Percentiles rank a stretch among this genome's conserved stretches.
These are phyloP conservation scores for Netelia inedita DNA, from an alignment of 2,888 invertebrate species.

Conservation along the genomic window DNA sequence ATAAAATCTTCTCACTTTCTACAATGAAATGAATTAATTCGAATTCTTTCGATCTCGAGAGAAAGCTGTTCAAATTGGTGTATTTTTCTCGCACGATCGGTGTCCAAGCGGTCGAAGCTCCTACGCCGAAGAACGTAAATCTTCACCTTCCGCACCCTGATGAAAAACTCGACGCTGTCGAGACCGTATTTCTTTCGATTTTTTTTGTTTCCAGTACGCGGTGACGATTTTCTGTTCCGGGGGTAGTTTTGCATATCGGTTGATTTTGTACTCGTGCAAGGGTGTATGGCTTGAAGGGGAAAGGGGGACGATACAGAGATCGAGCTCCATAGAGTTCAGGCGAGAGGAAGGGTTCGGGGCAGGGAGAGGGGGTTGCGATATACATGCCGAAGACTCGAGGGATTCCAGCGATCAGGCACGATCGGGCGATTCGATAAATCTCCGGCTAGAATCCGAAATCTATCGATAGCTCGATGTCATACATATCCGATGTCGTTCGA, in stretches of 20 bases:
- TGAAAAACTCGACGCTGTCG: background rate
- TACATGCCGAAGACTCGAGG: constrained; percentile 73
- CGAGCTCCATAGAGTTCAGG: background rate
- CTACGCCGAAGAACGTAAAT: background rate
- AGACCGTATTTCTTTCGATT: background rate
- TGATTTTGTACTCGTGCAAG: constrained; percentile 33
- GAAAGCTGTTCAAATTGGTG: background rate
- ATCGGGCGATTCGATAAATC: constrained; percentile 79
- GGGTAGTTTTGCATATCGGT: constrained; percentile 31
- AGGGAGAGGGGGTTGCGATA: constrained; percentile 41
- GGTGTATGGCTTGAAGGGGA: constrained; percentile 15
- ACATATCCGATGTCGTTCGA: constrained; percentile 78
- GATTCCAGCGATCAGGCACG: constrained; percentile 79
- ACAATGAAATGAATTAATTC: background rate
- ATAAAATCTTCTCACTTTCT: background rate
- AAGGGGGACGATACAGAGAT: constrained; percentile 1
- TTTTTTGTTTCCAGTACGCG: background rate
- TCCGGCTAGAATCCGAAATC: constrained; percentile 77
- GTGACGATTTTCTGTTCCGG: constrained; percentile 16
- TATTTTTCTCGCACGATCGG: background rate
- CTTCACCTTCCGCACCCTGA: background rate
- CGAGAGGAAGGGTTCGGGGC: constrained; percentile 12
- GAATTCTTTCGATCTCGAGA: no score
- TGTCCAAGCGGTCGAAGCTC: background rate
- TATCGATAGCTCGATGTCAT: constrained; percentile 80